Conservation (phyloP, 2,797 vertebrate genomes). For the Microcaecilia unicolor region DNA sequence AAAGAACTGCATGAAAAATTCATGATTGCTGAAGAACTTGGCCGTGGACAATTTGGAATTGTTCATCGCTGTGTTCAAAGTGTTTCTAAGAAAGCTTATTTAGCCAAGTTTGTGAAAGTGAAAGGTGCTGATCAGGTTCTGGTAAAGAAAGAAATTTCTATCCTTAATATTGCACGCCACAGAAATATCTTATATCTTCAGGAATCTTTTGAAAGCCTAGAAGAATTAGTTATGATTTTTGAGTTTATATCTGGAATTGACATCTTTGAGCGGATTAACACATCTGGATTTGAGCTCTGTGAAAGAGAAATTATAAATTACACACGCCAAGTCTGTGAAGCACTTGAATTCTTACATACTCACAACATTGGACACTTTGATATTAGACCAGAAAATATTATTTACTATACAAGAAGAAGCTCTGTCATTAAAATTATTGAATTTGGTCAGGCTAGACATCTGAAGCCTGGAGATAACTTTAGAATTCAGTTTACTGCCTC, state of each 20-base stretch:
- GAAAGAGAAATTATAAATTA: slow-evolving; percentile 86
- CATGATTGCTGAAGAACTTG: slow-evolving; percentile 93
- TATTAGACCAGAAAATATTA: slow-evolving; percentile 91
- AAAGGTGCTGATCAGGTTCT: slow-evolving; percentile 90
- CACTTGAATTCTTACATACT: slow-evolving; percentile 81
- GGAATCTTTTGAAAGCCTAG: slow-evolving; percentile 90
- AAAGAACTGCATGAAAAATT: slow-evolving; percentile 89
- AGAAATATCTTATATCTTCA: slow-evolving; percentile 80
- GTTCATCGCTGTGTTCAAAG: slow-evolving; percentile 85
- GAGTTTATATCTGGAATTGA: slow-evolving; percentile 94
- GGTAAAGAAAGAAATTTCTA: slow-evolving; percentile 95
- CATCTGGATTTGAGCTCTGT: slow-evolving; percentile 82
- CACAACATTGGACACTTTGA: slow-evolving; percentile 90
- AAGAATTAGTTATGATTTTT: slow-evolving; percentile 94
- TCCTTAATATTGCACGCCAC: slow-evolving; percentile 82
- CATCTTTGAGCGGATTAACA: slow-evolving; percentile 87
- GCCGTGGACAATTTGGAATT: slow-evolving; percentile 90
- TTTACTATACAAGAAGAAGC: slow-evolving; percentile 85
- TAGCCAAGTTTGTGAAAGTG: slow-evolving; percentile 97
- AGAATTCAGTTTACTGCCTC: slow-evolving; percentile 84
- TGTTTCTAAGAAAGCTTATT: slow-evolving; percentile 88
- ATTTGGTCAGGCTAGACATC: slow-evolving; percentile 83
- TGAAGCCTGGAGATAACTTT: slow-evolving; percentile 89
- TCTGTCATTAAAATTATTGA: slow-evolving; percentile 88
- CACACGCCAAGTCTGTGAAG: slow-evolving; percentile 81